Base-by-base conservation (phyloP, 2,113 vertebrate genomes). In the Cyanistes caeruleus region DNA sequence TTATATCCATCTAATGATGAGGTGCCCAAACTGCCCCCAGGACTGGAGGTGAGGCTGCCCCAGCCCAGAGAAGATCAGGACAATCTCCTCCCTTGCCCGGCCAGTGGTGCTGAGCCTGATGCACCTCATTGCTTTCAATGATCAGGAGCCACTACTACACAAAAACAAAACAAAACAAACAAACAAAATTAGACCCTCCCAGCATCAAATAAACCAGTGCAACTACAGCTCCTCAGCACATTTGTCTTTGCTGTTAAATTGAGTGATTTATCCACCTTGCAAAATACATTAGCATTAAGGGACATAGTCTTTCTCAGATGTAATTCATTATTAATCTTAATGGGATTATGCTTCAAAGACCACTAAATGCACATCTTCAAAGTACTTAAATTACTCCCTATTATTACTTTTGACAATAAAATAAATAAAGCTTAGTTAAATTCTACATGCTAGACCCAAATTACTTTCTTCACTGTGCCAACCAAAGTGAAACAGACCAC, bases 281-380 rank as follows among this genome's bases (percentile, higher is more conserved):
- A 94, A 87, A 93, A 88, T 84, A 85, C 87, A 93, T 95, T 93
- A 96, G 76, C 84, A 94, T 95, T 95, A 95, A 90, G 88, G 82
- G 91, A 93, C 93, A 83, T 91, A 94, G 84, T 86, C 84, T 94
- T 97, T 92, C 94, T 93, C 92, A 94, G 84, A 95, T 93, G 94
- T 94, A 95, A 95, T 94, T 95, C 87, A 94, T 96, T 96, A 95
- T 97, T 97, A 96, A 95, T 91, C 68, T 95, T 96, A 96, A 97
- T 97, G 87, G 91, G 87, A 97, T 96, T 97, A 90, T 95, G 93
- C 90, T 96, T 96, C 90, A 95, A 97, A 95, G 80, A 95, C 87
- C 81, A 90, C 87, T 95, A 97, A 97, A 96, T 94, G 77, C 86
- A 82, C 81, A 84, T 93, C 94, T 90, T 96, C 89, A 77, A 96